Evolutionary conservation across 2,113 vertebrate genomes (phyloP), one percentile per base, ranked within the genome.

Genomic region (Lethenteron camtschaticum): DNA sequence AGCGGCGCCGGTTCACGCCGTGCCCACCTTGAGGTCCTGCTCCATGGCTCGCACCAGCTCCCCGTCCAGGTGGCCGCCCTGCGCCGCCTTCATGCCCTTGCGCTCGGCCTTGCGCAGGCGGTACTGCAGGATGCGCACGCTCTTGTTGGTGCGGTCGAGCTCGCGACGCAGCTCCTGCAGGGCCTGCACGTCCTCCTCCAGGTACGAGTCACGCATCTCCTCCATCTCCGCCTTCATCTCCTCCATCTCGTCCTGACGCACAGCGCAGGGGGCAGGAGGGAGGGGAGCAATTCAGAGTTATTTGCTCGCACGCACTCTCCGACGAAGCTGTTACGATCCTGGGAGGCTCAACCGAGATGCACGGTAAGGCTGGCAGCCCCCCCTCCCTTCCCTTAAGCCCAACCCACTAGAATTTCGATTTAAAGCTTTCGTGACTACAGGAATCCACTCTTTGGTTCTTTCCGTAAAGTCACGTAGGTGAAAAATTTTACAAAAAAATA

Each of bases 151-250:
- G 14, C 87, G 86, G 79, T 96, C 94, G 76, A 99, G 84, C 74
- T 99, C 94, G 72, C 90, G 78, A 24, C 92, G 85, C 71, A 99
- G 85, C 75, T 99, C 94, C 83, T 99, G 94, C 74, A 95, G 81
- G 80, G 96, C 90, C 80, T 99, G 95, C 70, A 96, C 89, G 79
- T 96, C 94, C 79, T 99, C 94, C 75, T 99, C 94, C 77, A 99
- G 82, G 72, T 96, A 99, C 80, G 84, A 92, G 80, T 99, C 94
- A 18, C 90, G 83, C 81, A 96, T 85, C 78, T 99, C 94, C 79
- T 99, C 94, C 94, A 99, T 99, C 80, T 99, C 94, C 1, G 90
- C 90, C 14, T 87, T 88, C 72, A 99, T 82, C 80, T 99, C 94
- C 58, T 96, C 92, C 82, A 95, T 77, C 78, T 99, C 94, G 79